Evolutionary conservation across 2,797 vertebrate genomes (phyloP).

Genomic region (Zalophus californianus): DNA sequence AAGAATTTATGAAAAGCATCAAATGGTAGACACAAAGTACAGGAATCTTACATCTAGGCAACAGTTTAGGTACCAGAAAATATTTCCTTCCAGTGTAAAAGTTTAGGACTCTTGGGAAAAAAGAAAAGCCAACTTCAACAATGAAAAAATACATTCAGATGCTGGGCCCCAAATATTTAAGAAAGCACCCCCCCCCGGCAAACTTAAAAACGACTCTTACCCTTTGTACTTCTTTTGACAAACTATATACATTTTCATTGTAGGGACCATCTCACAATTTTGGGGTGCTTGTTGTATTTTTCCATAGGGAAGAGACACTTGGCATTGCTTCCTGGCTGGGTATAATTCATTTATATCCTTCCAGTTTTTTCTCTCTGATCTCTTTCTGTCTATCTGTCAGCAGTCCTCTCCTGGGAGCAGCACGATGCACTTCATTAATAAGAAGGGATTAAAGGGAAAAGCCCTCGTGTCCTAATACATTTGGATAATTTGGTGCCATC

Average conservation of each 20-base stretch:
- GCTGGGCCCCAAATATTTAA: not conserved
- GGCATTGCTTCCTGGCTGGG: conserved; percentile 15
- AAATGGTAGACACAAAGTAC: not conserved
- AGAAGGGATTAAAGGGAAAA: conserved; percentile 76
- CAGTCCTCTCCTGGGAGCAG: conserved; percentile 60
- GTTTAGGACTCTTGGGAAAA: not conserved
- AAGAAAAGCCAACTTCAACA: conserved; percentile 1
- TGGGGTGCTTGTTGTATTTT: not conserved
- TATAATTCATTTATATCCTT: conserved; percentile 75
- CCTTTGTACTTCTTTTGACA: not conserved
- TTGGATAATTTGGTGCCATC: conserved; percentile 79
- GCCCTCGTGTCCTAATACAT: conserved; percentile 70
- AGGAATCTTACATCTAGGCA: not conserved
- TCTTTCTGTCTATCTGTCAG: conserved; percentile 36
- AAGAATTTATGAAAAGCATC: not conserved
- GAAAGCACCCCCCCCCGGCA: not conserved
- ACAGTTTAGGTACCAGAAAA: not conserved
- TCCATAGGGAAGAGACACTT: conserved; percentile 51
- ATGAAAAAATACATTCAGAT: not conserved
- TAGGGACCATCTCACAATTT: not conserved
- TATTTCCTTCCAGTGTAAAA: not conserved
- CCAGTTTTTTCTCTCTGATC: conserved; percentile 66
- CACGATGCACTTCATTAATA: conserved; percentile 69
- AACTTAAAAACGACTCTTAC: not conserved
- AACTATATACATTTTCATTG: not conserved